Percentiles rank a stretch among this genome's conserved stretches.
These are phyloP conservation scores for Bombus turneri DNA, from an alignment of 1,140 invertebrate species.

Conservation along the genomic window DNA sequence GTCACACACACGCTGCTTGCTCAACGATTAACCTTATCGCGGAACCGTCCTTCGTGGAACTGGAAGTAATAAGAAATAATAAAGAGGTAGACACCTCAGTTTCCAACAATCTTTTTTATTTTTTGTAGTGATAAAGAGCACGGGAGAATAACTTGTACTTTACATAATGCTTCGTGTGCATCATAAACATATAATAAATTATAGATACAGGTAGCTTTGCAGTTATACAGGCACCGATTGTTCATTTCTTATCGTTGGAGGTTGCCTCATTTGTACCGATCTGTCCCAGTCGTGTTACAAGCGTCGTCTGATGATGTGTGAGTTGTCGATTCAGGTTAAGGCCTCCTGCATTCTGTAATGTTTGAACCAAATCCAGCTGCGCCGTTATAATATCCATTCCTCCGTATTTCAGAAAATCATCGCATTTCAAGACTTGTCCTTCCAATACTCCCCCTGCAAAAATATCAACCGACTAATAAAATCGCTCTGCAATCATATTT, in stretches of 20 bases:
- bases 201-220: slow-evolving; percentile 75
- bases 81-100: slow-evolving; percentile 37
- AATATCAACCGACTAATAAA: slow-evolving; percentile 28
- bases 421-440: slow-evolving; percentile 85
- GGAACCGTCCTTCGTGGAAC: slow-evolving; percentile 49
- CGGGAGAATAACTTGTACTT: slow-evolving; percentile 65
- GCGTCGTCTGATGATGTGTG: slow-evolving; percentile 86
- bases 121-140: slow-evolving; percentile 72
- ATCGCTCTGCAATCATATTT: background rate
- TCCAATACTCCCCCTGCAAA: slow-evolving; percentile 87
- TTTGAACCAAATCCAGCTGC: slow-evolving; percentile 85
- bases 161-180: slow-evolving; percentile 78
- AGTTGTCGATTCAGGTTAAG: slow-evolving; percentile 85
- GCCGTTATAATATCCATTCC: slow-evolving; percentile 84
- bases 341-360: slow-evolving; percentile 85
- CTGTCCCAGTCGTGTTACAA: slow-evolving; percentile 86
- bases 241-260: slow-evolving; percentile 53
- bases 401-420: slow-evolving; percentile 86
- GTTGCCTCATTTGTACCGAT: slow-evolving; percentile 79
- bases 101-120: slow-evolving; percentile 67
- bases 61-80: slow-evolving; percentile 49
- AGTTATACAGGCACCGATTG: slow-evolving; percentile 79
- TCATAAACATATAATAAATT: slow-evolving; percentile 77
- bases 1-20: slow-evolving; percentile 47
- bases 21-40: slow-evolving; percentile 62